Evolutionary conservation across 2,797 vertebrate species (phyloP), one percentile per base, ranked within the genome.

Genomic region (Decapterus maruadsi): DNA sequence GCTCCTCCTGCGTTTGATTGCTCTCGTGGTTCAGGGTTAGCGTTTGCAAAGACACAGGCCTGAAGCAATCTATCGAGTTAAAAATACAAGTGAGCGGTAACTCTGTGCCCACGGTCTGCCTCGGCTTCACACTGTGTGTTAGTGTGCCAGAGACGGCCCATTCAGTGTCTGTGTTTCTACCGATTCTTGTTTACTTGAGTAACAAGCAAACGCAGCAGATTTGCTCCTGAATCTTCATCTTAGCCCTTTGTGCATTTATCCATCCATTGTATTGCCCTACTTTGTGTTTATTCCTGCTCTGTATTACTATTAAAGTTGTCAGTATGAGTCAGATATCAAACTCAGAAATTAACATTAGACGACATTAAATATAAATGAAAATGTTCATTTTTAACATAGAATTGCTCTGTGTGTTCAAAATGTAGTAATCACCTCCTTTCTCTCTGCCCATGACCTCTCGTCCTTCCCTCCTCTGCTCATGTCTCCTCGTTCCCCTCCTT

Each of bases 21-120:
- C 10, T 58, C 64, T 72, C 31, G 51, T 70, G 13, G 13, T 11
- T 72, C 63, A 59, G 42, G 59, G 53, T 74, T 72, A 42, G 26
- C 10, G 66, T 63, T 1, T 43, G 12, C 40, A 63, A 81, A 54
- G 68, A 75, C 38, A 20, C 50, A 58, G 16, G 20, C 6, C 8
- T 53, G 26, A 78, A 50, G 2, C 59, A 10, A 42, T 54, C 14
- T 43, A 5, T 59, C 68, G 7, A 73, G 76, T 62, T 11, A 48
- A 31, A 79, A 59, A 72, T 5, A 51, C 14, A 17, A 20, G 22
- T 0, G 68, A 38, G 26, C 29, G 26, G 22, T 6, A 19, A 40
- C 11, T 58, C 10, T 50, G 13, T 5, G 1, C 43, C 19, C 11
- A 12, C n/a, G 17, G n/a, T 38, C 6, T 19, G 1, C 17, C 20